Conservation (phyloP, 2,113 vertebrate genomes). For the Dascyllus trimaculatus region DNA sequence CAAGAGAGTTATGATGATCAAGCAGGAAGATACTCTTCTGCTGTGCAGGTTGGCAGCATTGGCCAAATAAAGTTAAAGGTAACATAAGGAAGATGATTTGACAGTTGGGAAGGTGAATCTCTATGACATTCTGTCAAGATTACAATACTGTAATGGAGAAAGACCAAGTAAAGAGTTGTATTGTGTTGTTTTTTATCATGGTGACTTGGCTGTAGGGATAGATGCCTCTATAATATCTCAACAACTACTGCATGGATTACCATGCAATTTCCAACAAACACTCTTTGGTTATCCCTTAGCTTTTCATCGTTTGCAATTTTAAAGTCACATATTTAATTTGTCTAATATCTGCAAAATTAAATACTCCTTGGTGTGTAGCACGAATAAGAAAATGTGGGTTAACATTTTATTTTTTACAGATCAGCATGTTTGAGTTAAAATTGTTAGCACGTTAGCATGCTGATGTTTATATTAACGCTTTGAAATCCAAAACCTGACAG, state of each 20-base stretch:
- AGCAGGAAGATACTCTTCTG: slow-evolving; percentile 30
- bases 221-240: no score
- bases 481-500: no score
- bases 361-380: no score
- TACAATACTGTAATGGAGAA: not conserved
- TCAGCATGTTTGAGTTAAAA: no score
- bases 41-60: not conserved
- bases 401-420: not conserved
- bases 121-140: not conserved
- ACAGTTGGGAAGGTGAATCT: not conserved
- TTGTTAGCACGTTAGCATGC: not conserved
- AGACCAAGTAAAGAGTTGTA: not conserved
- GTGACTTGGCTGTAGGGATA: not conserved
- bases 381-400: not conserved
- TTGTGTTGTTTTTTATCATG: not conserved
- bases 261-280: no score
- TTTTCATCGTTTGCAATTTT: no score
- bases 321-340: no score
- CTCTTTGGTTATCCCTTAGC: not conserved
- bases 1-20: slow-evolving; percentile 18
- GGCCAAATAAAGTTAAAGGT: slow-evolving; percentile 40
- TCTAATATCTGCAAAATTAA: no score
- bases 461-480: not conserved
- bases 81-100: slow-evolving; percentile 29
- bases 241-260: not conserved